phyloP scores from a whole-genome alignment of 2,113 vertebrate species.

The Herpailurus yagouaroundi region DNA sequence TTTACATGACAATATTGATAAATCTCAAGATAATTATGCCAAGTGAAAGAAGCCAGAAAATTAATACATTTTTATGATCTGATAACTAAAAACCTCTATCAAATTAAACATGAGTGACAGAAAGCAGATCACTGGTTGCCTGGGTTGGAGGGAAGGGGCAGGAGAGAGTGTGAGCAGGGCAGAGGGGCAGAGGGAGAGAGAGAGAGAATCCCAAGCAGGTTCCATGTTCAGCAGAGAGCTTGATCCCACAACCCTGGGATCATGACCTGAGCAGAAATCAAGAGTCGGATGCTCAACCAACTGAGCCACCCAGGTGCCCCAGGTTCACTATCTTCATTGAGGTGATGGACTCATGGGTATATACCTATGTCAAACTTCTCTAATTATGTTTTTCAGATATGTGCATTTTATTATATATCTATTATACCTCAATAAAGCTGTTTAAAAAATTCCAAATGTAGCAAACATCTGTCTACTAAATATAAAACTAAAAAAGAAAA shows the following conservation, averaged over 20 bases:
- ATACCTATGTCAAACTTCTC: background rate
- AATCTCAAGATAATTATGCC: background rate
- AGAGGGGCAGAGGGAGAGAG: background rate
- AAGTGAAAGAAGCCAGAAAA: conserved; percentile 22
- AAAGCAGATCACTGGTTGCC: background rate
- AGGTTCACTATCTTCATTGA: background rate
- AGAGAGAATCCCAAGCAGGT: too few species aligned
- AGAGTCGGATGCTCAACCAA: too few species aligned
- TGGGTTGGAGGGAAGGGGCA: background rate
- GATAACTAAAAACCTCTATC: background rate
- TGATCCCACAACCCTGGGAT: too few species aligned
- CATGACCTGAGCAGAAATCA: too few species aligned
- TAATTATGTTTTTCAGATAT: background rate
- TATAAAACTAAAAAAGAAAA: conserved; percentile 17
- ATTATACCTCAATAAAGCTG: background rate
- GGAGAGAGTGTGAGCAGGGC: background rate
- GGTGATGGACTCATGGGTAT: background rate
- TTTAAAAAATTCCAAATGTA: background rate
- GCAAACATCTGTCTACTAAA: background rate
- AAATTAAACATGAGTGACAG: background rate
- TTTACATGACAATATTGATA: background rate
- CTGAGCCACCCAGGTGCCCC: too few species aligned
- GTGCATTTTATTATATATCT: background rate
- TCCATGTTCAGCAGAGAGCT: too few species aligned
- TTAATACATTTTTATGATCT: background rate